Conservation (phyloP, 2,113 vertebrate genomes). For the Anarhynchus alexandrinus region DNA sequence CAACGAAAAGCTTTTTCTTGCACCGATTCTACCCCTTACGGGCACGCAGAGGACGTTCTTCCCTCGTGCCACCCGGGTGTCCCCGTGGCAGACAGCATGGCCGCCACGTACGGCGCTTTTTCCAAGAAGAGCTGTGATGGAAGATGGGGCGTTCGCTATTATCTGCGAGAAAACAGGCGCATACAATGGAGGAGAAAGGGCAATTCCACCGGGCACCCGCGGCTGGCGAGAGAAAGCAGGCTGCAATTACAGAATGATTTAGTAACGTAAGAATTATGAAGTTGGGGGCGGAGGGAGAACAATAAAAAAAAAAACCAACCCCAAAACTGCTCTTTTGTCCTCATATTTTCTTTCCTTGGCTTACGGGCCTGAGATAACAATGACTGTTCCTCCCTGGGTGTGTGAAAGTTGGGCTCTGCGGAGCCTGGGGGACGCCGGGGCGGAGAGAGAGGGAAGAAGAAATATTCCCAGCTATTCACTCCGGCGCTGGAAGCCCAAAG, state of each 20-base stretch:
- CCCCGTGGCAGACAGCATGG: neutral
- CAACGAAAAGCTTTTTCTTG: neutral
- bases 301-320: neutral
- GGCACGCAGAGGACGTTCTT: neutral
- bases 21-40: neutral
- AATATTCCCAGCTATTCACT: neutral
- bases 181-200: neutral
- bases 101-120: rapidly evolving
- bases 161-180: neutral
- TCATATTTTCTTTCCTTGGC: neutral
- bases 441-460: neutral
- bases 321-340: neutral
- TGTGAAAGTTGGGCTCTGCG: neutral
- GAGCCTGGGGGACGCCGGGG: neutral
- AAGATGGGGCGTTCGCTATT: neutral
- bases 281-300: neutral
- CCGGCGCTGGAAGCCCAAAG: neutral
- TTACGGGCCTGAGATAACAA: neutral
- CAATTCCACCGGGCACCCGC: neutral
- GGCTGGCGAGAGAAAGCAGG: neutral
- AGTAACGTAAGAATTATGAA: neutral
- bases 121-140: neutral
- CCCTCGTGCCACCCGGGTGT: neutral
- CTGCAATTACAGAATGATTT: neutral
- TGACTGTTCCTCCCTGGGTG: neutral